These are phyloP conservation scores for Caenorhabditis sp. DNA, from an alignment of 2,888 invertebrate genomes.

Conservation along the genomic window DNA sequence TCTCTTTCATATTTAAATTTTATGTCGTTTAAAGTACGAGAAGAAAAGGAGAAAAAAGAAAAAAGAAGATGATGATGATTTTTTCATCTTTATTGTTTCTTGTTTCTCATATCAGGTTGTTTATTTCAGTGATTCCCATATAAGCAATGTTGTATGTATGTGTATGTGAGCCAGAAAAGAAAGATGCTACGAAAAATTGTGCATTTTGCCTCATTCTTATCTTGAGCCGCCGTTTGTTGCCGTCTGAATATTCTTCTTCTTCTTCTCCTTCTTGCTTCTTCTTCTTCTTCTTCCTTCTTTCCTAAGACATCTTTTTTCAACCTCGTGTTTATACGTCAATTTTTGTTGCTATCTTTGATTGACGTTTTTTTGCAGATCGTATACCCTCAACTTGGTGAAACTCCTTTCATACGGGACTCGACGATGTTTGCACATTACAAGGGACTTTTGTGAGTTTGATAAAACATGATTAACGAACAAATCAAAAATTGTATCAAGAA, in stretches of 20 bases:
- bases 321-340: too few species aligned
- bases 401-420: background rate
- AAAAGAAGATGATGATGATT: too few species aligned
- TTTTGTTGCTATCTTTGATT: too few species aligned
- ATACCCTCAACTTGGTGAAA: background rate
- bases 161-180: background rate
- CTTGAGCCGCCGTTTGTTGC: slow-evolving; percentile 1
- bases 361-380: background rate
- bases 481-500: too few species aligned
- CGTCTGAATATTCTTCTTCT: slow-evolving; percentile 1
- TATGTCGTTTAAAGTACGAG: background rate
- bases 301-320: too few species aligned
- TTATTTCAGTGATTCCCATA: background rate
- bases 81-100: background rate
- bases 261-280: background rate
- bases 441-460: background rate
- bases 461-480: too few species aligned
- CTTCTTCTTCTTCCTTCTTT: background rate
- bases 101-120: background rate
- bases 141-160: background rate
- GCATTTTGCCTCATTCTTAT: slow-evolving; percentile 1
- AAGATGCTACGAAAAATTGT: slow-evolving; percentile 1
- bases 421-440: background rate
- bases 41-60: too few species aligned
- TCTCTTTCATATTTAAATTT: background rate